phyloP scores from a whole-genome alignment of 2,888 invertebrate species.

The Conistra vaccinii region DNA sequence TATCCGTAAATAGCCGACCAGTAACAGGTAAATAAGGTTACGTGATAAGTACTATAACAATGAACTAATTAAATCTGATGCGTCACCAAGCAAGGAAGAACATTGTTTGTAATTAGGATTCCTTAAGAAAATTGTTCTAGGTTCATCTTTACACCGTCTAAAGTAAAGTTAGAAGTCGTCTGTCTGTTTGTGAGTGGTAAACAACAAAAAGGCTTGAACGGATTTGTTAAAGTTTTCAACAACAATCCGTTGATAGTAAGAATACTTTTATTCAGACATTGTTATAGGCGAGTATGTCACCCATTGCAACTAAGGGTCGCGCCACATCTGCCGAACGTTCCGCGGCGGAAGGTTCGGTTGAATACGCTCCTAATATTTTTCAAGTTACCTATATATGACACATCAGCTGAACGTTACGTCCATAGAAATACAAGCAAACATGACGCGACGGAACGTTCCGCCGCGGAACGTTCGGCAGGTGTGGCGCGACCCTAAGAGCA shows the following conservation, averaged over 20 bases:
- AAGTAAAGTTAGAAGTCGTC: neutral
- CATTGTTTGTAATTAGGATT: constrained; percentile 34
- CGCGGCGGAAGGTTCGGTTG: too few relatives aligned
- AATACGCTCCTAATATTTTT: too few relatives aligned
- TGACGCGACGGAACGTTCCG: too few relatives aligned
- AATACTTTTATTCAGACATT: neutral
- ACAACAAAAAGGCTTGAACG: neutral
- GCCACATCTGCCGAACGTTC: too few relatives aligned
- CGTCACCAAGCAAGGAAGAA: constrained; percentile 53
- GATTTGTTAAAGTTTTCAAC: neutral
- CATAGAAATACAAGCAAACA: too few relatives aligned
- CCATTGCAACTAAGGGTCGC: too few relatives aligned
- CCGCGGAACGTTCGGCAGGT: too few relatives aligned
- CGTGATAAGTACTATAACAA: constrained; percentile 34
- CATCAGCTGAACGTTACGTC: too few relatives aligned
- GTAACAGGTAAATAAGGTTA: constrained; percentile 27
- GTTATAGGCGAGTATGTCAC: too few relatives aligned
- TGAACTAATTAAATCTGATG: constrained; percentile 47
- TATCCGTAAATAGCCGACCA: constrained; percentile 22
- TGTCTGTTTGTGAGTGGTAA: neutral
- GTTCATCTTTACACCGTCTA: constrained; percentile 1
- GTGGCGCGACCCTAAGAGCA: too few relatives aligned
- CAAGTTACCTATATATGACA: too few relatives aligned
- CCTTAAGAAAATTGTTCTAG: constrained; percentile 17
- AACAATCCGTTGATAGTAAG: neutral